A percentile compares a stretch with the other conserved stretches of the same genome.
phyloP scores from a whole-genome alignment of 2,113 vertebrate genomes.

The Daubentonia madagascariensis region DNA sequence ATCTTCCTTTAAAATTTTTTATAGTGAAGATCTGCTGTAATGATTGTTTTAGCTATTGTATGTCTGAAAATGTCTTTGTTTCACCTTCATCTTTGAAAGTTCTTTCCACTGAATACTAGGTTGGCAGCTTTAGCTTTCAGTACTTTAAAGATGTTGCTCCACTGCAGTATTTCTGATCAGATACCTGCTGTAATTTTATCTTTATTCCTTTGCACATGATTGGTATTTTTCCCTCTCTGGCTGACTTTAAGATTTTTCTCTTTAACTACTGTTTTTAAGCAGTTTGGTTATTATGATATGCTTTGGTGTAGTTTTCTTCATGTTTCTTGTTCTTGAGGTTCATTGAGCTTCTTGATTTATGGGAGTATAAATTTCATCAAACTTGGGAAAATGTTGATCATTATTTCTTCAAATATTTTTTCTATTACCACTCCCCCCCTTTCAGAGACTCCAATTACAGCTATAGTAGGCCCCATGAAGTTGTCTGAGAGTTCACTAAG shows the following conservation, averaged over 20 bases:
- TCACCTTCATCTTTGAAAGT: not conserved
- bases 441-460: not conserved
- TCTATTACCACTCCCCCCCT: not conserved
- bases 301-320: conserved; percentile 3
- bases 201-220: not conserved
- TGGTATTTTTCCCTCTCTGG: not conserved
- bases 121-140: not conserved
- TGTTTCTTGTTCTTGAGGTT: conserved; percentile 14
- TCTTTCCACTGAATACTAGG: not conserved
- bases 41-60: not conserved
- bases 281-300: not conserved
- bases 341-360: not conserved
- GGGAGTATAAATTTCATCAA: not conserved
- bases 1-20: not conserved
- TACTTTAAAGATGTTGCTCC: not conserved
- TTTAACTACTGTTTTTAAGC: not conserved
- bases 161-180: not conserved
- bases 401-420: conserved; percentile 13
- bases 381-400: not conserved
- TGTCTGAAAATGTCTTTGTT: conserved; percentile 8
- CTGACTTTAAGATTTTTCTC: conserved; percentile 16
- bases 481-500: not conserved
- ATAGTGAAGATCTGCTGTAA: not conserved
- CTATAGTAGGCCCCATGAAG: not conserved
- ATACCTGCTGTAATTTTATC: not conserved